Evolutionary conservation across 2,113 vertebrate species (phyloP), one percentile per base, ranked within the genome.

Genomic region (Acrocephalus arundinaceus): DNA sequence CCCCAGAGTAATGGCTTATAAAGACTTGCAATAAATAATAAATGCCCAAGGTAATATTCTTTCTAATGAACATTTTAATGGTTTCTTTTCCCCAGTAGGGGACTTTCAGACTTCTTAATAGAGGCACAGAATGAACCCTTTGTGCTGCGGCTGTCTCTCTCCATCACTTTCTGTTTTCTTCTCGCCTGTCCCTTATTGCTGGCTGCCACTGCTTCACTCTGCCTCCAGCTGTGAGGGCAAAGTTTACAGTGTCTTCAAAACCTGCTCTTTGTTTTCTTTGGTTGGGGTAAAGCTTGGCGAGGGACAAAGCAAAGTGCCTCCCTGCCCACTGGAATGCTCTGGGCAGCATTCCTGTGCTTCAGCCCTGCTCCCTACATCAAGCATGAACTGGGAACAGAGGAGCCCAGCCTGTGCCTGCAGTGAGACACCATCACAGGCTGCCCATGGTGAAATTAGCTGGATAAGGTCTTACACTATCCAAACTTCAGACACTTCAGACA

Each of bases 61-160:
- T 97, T 95, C 86, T 95, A 93, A 91, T 76, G 88, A 97, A 96
- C 85, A 83, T 92, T 94, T 96, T 93, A 94, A 91, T 83, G 58
- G 54, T 91, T 96, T 91, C 62, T 91, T 91, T 95, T 89, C 58
- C 77, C 33, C 75, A 54, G 55, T 54, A 85, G 89, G 71, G 30
- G 66, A 94, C 81, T 68, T 89, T 82, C 62, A 73, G 84, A 45
- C 87, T 83, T 75, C 83, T 94, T 88, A 94, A 85, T 7, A 85
- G 84, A 48, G 49, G 89, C 63, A 54, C 33, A 85, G 78, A 93
- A 94, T 70, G 82, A 87, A 73, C 48, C 78, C 67, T 90, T 85
- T 87, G 59, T 94, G 59, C 51, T 5, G 13, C 0, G 9, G 59
- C 66, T 89, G 74, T 70, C 75, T 83, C 46, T 71, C 62, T 75